phyloP scores from a whole-genome alignment of 2,797 vertebrate genomes.

The Buphagus erythrorhynchus region DNA sequence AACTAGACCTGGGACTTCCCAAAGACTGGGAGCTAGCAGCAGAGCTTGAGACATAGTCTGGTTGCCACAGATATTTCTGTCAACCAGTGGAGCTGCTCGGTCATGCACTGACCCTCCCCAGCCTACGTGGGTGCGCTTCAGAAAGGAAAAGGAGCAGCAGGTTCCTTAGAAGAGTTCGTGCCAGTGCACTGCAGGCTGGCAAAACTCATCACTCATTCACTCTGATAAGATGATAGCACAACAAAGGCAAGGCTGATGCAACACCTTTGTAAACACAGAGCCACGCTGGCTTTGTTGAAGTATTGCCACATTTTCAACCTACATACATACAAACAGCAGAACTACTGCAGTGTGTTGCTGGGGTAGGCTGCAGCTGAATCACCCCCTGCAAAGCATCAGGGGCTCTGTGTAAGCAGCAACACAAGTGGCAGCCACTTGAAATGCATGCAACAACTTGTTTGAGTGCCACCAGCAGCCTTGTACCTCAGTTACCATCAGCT shows the following conservation, averaged over 20 bases:
- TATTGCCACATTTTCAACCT: neutral
- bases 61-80: neutral
- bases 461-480: neutral
- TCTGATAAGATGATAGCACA: neutral
- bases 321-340: neutral
- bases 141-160: neutral
- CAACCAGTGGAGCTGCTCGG: neutral
- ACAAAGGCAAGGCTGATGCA: conserved; percentile 13
- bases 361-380: neutral
- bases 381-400: neutral
- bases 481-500: neutral
- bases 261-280: neutral
- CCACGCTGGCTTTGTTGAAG: neutral
- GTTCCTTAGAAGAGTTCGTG: neutral
- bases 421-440: neutral
- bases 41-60: neutral
- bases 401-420: neutral
- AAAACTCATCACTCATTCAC: neutral
- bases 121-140: neutral
- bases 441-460: neutral
- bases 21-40: neutral
- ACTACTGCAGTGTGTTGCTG: neutral
- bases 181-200: neutral
- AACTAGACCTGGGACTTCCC: neutral
- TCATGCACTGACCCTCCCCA: neutral